Evolutionary conservation across 2,113 vertebrate genomes (phyloP).

Genomic region (Phrynocephalus versicolor): DNA sequence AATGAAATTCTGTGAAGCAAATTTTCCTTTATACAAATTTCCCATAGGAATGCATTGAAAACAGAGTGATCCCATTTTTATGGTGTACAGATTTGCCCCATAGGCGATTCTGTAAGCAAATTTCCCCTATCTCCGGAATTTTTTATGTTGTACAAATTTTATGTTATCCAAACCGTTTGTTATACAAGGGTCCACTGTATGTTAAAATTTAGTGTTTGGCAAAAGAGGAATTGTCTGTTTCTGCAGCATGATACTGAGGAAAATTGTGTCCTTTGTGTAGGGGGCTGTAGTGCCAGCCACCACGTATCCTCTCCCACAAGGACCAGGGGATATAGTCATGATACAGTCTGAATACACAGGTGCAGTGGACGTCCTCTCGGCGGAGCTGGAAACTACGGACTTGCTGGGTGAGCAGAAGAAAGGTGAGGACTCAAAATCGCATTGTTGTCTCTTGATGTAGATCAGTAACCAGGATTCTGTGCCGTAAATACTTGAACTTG

Average conservation of each 20-base stretch:
- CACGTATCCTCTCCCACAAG: conserved; percentile 70
- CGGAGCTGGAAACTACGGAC: conserved; percentile 76
- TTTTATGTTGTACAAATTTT: too few species aligned
- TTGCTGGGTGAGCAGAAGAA: conserved; percentile 78
- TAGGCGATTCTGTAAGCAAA: too few species aligned
- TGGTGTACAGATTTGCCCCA: too few species aligned
- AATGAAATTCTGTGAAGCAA: too few species aligned
- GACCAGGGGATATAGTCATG: conserved; percentile 81
- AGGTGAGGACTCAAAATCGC: conserved; percentile 63
- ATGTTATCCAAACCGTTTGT: too few species aligned
- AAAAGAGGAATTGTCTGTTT: neutral
- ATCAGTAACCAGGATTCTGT: neutral
- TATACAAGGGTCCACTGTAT: too few species aligned
- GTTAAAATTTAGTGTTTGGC: neutral
- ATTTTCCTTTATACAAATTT: too few species aligned
- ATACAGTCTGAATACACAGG: conserved; percentile 84
- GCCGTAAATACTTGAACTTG: neutral
- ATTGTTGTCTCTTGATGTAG: neutral
- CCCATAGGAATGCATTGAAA: too few species aligned
- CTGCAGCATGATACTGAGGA: neutral
- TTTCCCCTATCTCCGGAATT: too few species aligned
- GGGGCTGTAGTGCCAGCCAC: conserved; percentile 64
- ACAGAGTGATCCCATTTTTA: too few species aligned
- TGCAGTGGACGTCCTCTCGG: conserved; percentile 74
- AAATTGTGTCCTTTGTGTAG: conserved; percentile 56